phyloP scores from a whole-genome alignment of 2,797 vertebrate genomes.

The Protosalanx chinensis region DNA sequence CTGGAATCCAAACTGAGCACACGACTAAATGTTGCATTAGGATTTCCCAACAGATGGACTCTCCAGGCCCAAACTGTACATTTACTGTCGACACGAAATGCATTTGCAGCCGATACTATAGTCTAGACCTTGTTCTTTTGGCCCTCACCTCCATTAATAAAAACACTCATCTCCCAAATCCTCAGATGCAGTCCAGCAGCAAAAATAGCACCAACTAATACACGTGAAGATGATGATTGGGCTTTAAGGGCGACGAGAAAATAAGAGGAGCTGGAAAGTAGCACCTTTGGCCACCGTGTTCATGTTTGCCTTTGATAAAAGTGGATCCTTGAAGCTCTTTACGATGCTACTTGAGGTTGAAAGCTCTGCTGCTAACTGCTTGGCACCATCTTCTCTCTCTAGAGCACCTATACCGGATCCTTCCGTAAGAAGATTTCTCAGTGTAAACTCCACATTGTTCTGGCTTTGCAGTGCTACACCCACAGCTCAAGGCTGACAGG shows the following conservation, averaged over 20 bases:
- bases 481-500: too few species aligned
- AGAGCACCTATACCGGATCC: conserved; percentile 6
- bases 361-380: not conserved
- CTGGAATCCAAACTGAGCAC: conserved; percentile 1
- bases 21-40: not conserved
- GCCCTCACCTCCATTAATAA: too few species aligned
- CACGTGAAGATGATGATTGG: not conserved
- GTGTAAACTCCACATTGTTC: too few species aligned
- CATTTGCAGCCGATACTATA: too few species aligned
- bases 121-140: too few species aligned
- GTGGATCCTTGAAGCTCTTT: conserved; percentile 2
- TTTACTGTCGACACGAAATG: too few species aligned
- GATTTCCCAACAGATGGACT: too few species aligned
- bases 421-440: not conserved
- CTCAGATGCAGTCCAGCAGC: too few species aligned
- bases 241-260: too few species aligned
- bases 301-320: conserved; percentile 5
- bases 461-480: too few species aligned
- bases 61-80: too few species aligned
- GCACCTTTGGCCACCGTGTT: not conserved
- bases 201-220: not conserved
- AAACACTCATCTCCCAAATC: too few species aligned
- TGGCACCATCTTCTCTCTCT: not conserved
- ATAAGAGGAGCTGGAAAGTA: not conserved
- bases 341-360: conserved; percentile 5